Evolutionary conservation across 2,113 vertebrate species (phyloP), one percentile per base, ranked within the genome.

Genomic region (Electrona antarctica): DNA sequence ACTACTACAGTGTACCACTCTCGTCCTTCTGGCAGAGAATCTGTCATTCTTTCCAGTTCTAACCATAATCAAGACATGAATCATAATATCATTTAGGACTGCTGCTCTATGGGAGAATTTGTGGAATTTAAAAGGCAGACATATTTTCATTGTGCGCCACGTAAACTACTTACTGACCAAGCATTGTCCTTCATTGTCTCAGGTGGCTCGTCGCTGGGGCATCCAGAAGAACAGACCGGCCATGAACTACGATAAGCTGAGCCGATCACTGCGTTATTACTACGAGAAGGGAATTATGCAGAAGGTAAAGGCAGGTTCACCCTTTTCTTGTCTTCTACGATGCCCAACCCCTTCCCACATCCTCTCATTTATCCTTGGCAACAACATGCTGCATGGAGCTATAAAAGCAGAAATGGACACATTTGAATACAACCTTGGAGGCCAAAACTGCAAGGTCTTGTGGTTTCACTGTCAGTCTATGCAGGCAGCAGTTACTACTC

Each of bases 261-360:
- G 97, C 88, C 97, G 97, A 54, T 98, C 97, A 2, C 94, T 99
- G 74, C 96, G 97, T 68, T 99, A 99, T 85, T 98, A 99, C 92
- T 99, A 99, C 0, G 97, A 99, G 90, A 99, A 99, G 84, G 97
- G 97, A 89, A 99, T 99, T 92, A 99, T 99, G 97, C 97, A 99
- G 92, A 99, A 99, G 96, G 97, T 90, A 78, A 91, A 88, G 89
- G 82, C 87, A 85, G 73, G 85, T 88, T 84, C 77, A 73, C 28
- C 13, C 15, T 86, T 86, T 59, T 29, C 4, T 67, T 67, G 8
- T 67, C 63, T 52, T 21, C 47, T 64, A 7, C 48, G 72, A 46
- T 3, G n/a, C 33, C 12, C 28, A 8, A 15, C 13, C 21, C 21
- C 21, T 21, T 21, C 21, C 21, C 21, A 6, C 11, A n/a, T 50